Percentiles rank a stretch among this genome's conserved stretches.
These are phyloP conservation scores for Trichoplusia ni DNA, from an alignment of 1,140 invertebrate species.

Conservation along the genomic window DNA sequence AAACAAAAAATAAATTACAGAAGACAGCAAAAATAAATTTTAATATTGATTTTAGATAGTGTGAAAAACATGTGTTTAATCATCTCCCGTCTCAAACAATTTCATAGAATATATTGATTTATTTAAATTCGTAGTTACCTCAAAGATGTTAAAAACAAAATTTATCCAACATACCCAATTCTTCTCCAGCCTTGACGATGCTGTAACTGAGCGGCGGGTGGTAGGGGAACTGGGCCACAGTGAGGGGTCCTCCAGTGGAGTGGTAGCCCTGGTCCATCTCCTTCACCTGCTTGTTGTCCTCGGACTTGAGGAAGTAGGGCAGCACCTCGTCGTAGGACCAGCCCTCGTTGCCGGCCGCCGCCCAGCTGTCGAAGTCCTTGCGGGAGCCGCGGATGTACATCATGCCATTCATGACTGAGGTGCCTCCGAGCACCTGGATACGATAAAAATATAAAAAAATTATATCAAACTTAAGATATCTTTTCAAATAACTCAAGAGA, in stretches of 20 bases:
- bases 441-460: background rate
- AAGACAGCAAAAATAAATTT: background rate
- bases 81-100: no score
- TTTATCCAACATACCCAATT: conserved; percentile 83
- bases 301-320: conserved; percentile 93
- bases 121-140: no score
- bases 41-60: background rate
- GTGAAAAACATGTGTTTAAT: background rate
- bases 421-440: conserved; percentile 92
- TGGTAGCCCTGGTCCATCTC: conserved; percentile 88
- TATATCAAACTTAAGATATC: no score
- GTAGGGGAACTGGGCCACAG: conserved; percentile 92
- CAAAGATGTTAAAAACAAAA: background rate
- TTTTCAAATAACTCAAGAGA: no score
- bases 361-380: conserved; percentile 96
- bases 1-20: conserved; percentile 12
- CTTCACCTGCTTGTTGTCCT: conserved; percentile 89
- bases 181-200: conserved; percentile 91
- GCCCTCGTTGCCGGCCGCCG: conserved; percentile 90
- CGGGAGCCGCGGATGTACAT: conserved; percentile 96
- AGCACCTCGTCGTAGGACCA: conserved; percentile 96
- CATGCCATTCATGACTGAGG: conserved; percentile 98
- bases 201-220: conserved; percentile 92
- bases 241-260: conserved; percentile 88
- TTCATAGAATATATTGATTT: no score